phyloP scores from a whole-genome alignment of 2,113 vertebrate genomes.

The Heterochromis multidens region DNA sequence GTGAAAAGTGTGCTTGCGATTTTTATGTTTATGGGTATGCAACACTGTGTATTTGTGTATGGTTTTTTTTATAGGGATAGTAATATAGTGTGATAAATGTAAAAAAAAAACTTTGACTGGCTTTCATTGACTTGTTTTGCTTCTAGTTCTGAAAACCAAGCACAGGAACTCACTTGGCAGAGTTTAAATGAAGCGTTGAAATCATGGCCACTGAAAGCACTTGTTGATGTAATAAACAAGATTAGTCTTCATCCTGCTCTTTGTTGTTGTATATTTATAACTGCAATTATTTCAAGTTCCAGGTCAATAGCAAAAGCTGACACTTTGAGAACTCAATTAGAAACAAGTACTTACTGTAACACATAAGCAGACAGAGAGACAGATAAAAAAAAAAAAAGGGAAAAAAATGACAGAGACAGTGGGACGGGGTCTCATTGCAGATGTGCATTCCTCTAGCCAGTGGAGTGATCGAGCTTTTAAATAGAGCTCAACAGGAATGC shows the following conservation, averaged over 20 bases:
- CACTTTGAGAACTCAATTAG: background rate
- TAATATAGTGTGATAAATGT: background rate
- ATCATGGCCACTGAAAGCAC: conserved; percentile 27
- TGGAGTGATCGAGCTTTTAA: conserved; percentile 54
- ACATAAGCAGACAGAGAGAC: background rate
- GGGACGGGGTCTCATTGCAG: conserved; percentile 48
- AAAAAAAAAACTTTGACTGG: background rate
- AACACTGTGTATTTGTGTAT: background rate
- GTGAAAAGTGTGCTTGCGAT: background rate
- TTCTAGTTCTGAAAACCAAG: background rate
- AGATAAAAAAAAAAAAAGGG: background rate
- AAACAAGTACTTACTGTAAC: background rate
- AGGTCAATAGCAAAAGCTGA: background rate
- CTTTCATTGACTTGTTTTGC: background rate
- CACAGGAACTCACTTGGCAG: background rate
- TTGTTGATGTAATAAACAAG: conserved; percentile 40
- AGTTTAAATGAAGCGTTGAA: background rate
- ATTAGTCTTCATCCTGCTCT: background rate
- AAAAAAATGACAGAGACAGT: background rate
- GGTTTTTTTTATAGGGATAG: background rate
- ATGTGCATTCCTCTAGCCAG: conserved; percentile 64
- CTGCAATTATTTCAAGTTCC: background rate
- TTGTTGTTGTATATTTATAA: conserved; percentile 18
- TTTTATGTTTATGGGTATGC: background rate
- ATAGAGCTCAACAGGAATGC: conserved; percentile 66